Evolutionary conservation across 1,140 invertebrate genomes (phyloP), one percentile per base, ranked within the genome.

Genomic region (Leptoteleia sp.): DNA sequence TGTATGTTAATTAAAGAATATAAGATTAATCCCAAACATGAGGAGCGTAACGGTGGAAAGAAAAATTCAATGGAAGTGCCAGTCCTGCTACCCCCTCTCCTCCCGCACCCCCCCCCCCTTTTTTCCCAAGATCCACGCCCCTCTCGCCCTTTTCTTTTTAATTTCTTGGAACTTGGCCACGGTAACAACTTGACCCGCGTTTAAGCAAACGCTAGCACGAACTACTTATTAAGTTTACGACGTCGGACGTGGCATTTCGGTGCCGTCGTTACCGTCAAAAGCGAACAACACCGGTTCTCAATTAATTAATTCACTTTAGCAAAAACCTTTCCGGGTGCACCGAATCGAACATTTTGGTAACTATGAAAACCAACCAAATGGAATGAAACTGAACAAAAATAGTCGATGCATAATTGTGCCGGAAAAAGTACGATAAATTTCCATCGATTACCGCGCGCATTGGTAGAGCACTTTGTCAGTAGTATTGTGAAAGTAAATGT

Each of bases 151-250:
- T 50, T 71, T 71, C 45, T 50, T 57, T 59, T 70, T 22, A 33
- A 62, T 62, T 72, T 72, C 37, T 62, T 54, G 11, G 6, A 38
- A 64, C 48, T 48, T 61, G 22, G 52, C 5, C 33, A 25, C 13
- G 33, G 59, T 65, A 59, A 65, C 61, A 59, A 75, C 61, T 76
- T 76, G 71, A 76, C 45, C 61, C 22, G 43, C 37, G 71, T 76
- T 67, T 76, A 37, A 76, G 45, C 54, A 67, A 76, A 76, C 71
- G 37, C 45, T 45, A 33, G 54, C 54, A 67, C 71, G 29, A 76
- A 76, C 61, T 76, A 67, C 62, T 76, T 61, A 76, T 76, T 68
- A 62, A 67, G 72, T 68, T 76, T 76, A 61, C 61, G 43, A 40
- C 37, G 47, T 45, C 31, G 38, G 12, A 68, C 45, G 61, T 52